Evolutionary conservation across 2,797 vertebrate species (phyloP).

Genomic region (Sebastes taczanowskii): DNA sequence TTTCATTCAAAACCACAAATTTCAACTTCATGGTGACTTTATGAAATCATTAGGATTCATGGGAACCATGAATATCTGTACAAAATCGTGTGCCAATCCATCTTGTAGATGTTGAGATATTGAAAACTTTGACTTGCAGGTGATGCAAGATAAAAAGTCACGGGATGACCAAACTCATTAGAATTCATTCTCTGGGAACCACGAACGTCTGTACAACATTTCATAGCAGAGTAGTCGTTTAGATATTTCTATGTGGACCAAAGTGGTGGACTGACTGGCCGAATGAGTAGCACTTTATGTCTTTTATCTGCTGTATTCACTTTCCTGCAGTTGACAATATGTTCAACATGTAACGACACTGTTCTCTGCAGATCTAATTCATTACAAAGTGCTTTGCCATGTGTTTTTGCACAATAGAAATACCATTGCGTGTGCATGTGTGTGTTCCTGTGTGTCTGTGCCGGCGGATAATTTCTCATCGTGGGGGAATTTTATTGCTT

Average conservation of each 20-base stretch:
- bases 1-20: no score
- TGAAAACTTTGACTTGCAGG: not conserved
- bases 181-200: not conserved
- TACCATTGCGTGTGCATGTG: not conserved
- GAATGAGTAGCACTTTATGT: not conserved
- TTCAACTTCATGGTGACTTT: not conserved
- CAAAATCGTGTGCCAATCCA: not conserved
- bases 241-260: not conserved
- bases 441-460: not conserved
- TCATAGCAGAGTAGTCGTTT: not conserved
- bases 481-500: slow-evolving; percentile 56
- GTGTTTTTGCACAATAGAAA: slow-evolving; percentile 7
- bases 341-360: not conserved
- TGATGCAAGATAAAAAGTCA: not conserved
- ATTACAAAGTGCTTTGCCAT: slow-evolving; percentile 9
- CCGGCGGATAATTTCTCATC: slow-evolving; percentile 51
- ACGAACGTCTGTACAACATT: not conserved
- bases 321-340: not conserved
- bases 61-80: not conserved
- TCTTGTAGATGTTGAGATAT: not conserved
- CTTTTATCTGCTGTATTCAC: not conserved
- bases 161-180: not conserved
- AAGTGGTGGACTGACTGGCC: not conserved
- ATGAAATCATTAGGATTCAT: not conserved
- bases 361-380: not conserved